Evolutionary conservation across 2,888 invertebrate genomes (phyloP), one percentile per base, ranked within the genome.

Genomic region (Thelaira solivaga): DNA sequence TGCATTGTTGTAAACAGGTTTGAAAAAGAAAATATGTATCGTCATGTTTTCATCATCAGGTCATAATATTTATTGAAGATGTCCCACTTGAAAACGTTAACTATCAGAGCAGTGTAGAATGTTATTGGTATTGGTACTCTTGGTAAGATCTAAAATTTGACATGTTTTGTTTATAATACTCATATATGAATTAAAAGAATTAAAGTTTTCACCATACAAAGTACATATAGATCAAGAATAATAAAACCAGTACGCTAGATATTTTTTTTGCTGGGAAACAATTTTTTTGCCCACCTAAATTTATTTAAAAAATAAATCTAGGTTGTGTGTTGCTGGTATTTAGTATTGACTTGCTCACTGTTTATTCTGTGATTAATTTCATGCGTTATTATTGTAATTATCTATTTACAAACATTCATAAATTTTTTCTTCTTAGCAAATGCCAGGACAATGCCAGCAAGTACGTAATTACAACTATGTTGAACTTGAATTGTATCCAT

Each of bases 401-500:
- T 41, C 55, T 8, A 34, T 18, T 34, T 45, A 29, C 3, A 22
- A 20, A 20, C 51, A 51, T 67, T n/a, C n/a, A n/a, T n/a, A n/a
- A n/a, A n/a, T n/a, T 3, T 51, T 26, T 4, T 24, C 43, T 11
- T 22, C 8, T 67, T 24, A 10, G 1, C 1, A 26, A 47, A 34
- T 1, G 10, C 4, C 13, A 10, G 39, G 11, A 49, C 18, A 68
- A 18, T 36, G 29, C 43, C 8, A 26, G 26, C 22, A n/a, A 26
- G 31, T 22, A 62, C 4, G 6, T 1, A 62, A 4, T 2, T 59
- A 22, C 31, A 64, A 59, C 45, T 47, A 24, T 29, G 45, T 57
- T 69, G 59, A 76, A 76, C 71, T 71, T 71, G 59, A 71, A 53
- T 61, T 31, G 22, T 36, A 3, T n/a, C n/a, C n/a, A n/a, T n/a